Percentiles rank a stretch among this genome's conserved stretches.
phyloP scores from a whole-genome alignment of 1,140 invertebrate genomes.

The Penaeus indicus region DNA sequence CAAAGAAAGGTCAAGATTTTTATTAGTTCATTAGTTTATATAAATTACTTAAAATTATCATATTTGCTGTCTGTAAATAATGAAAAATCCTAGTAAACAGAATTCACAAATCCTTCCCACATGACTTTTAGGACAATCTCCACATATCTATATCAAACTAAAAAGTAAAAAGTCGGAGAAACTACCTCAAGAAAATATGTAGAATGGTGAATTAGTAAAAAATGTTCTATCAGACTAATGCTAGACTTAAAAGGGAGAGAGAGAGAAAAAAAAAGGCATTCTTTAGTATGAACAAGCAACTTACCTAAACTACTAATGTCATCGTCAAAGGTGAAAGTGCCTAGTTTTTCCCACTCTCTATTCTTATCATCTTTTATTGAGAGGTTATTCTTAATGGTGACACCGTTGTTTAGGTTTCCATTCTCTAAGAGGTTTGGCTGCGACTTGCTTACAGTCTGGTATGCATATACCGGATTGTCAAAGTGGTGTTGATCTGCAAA shows the following conservation, averaged over 20 bases:
- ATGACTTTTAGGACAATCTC: no score
- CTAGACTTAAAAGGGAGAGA: neutral
- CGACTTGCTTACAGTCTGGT: conserved; percentile 66
- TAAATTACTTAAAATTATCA: no score
- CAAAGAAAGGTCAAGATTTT: no score
- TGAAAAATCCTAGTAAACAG: no score
- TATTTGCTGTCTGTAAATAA: no score
- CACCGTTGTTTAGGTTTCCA: conserved; percentile 61
- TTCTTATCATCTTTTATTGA: conserved; percentile 65
- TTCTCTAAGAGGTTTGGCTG: conserved; percentile 62
- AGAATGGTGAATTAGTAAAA: neutral
- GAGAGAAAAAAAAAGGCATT: neutral
- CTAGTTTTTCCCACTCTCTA: conserved; percentile 65
- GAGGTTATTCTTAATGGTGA: conserved; percentile 66
- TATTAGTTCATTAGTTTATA: no score
- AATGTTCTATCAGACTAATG: neutral
- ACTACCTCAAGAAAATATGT: no score
- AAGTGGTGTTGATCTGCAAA: conserved; percentile 86
- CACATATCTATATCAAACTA: no score
- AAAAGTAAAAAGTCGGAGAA: no score
- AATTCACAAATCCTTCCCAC: no score
- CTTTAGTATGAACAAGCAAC: neutral
- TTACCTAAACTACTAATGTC: conserved; percentile 65
- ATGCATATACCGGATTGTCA: conserved; percentile 91
- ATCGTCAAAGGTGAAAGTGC: conserved; percentile 66